Percentiles rank a stretch among this genome's conserved stretches.
These are phyloP conservation scores for Papilio xuthus DNA, from an alignment of 1,140 invertebrate species.

Conservation along the genomic window DNA sequence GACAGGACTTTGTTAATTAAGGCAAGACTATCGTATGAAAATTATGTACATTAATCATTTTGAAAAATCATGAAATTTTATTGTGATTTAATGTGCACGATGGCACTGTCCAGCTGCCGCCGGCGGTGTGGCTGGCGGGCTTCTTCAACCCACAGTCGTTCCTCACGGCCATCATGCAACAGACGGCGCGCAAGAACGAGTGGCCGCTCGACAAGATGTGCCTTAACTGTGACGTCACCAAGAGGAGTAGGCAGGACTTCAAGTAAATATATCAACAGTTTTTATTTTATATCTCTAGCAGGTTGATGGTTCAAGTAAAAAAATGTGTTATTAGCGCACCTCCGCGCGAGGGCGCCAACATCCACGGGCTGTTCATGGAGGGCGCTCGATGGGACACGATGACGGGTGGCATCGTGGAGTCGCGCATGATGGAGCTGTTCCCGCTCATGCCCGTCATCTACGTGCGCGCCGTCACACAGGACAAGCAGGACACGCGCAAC, in stretches of 20 bases:
- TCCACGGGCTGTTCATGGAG: conserved; percentile 96
- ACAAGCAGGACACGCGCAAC: conserved; percentile 93
- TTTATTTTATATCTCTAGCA: neutral
- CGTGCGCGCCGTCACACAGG: conserved; percentile 92
- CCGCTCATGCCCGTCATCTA: conserved; percentile 96
- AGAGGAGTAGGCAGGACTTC: conserved; percentile 94
- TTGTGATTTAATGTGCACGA: conserved; percentile 10
- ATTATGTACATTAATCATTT: neutral
- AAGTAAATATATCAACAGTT: conserved; percentile 75
- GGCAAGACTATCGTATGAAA: neutral
- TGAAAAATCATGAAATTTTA: neutral
- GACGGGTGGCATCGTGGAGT: conserved; percentile 90
- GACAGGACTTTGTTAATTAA: neutral
- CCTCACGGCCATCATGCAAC: conserved; percentile 98
- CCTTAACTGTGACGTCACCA: conserved; percentile 96
- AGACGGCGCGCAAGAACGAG: conserved; percentile 96
- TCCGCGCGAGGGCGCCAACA: conserved; percentile 95
- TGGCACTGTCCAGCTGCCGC: conserved; percentile 87
- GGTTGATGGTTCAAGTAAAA: neutral
- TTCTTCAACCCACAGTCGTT: conserved; percentile 99
- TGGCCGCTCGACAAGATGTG: conserved; percentile 98
- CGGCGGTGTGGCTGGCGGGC: conserved; percentile 95
- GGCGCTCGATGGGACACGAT: conserved; percentile 95
- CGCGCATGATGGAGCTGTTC: conserved; percentile 94
- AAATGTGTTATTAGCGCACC: conserved; percentile 80